Base-by-base conservation (phyloP, 2,888 invertebrate species). In the Acholoe squamosa region DNA sequence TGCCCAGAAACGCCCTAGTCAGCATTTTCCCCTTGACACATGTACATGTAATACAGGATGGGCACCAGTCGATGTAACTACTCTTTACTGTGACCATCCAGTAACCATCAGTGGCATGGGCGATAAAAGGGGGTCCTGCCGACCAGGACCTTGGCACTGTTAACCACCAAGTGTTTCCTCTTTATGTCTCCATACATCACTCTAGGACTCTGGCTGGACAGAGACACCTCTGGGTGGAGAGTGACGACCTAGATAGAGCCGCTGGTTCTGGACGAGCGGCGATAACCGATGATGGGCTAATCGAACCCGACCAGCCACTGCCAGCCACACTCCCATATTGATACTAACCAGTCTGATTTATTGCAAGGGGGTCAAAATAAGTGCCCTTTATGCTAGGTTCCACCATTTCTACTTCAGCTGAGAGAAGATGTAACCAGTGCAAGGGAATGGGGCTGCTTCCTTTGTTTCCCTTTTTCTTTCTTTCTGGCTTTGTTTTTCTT, bases 251-350 rank as follows among this genome's bases (percentile, higher is more conserved):
- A 5, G 25, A 71, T 71, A 25, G 71, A 71, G n/a, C n/a, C n/a
- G 31, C 28, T 71, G 25, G 71, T 71, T 28, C 71, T 61, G 61
- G 61, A 14, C 14, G 61, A 28, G 25, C 16, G 71, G 71, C 25
- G 71, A 71, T 71, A 71, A 71, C 1, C 71, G 28, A 71, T 71
- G 71, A 71, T 71, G 71, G 71, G n/a, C 71, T 71, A 71, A 71
- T 71, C 71, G 3, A 14, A 71, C 5, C 71, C 25, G 19, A 5
- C 3, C 71, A 25, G 31, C n/a, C 5, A 25, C 71, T 3, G 28
- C 28, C 71, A 25, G 1, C 28, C 71, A 71, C 71, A 28, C 71
- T 25, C 3, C 14, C 28, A 16, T 71, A 71, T 71, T 71, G 71
- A 71, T 28, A 71, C 12, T 28, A 28, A 16, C 71, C 16, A 43